Evolutionary conservation across 2,888 invertebrate species (phyloP), one percentile per base, ranked within the genome.

Genomic region (Pterobdella sp.): DNA sequence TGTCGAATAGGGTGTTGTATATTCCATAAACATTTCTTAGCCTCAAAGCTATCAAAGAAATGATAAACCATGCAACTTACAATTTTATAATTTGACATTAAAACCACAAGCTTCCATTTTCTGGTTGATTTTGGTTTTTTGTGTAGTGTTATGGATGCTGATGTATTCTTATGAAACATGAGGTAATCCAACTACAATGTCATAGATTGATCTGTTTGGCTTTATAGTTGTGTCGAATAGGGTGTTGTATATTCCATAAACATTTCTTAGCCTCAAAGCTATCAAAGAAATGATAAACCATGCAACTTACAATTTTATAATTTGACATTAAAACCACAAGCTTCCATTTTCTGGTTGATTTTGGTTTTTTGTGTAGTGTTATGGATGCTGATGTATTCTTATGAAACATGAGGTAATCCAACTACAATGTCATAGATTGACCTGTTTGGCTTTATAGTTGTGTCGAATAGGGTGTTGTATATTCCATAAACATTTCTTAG

Each of bases 61-160:
- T 79, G 79, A 77, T 37, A 80, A 78, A 79, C 80, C 79, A 80
- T 80, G 77, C 78, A 78, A 78, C 76, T 76, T 76, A 80, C 78
- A 80, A 31, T 42, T 42, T 42, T 42, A 42, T 22, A 14, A 14
- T 14, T 42, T 42, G 49, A 42, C 49, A 42, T 42, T 42, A 22
- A 42, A 42, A 42, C 49, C 49, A 42, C 7, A 7, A 14, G 49
- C 7, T 42, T 7, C 49, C 22, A 42, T 14, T 7, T 42, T 42
- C 49, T 42, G 49, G 49, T 22, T 14, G 7, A 7, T 42, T 42
- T 42, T 42, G 49, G 49, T 42, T 42, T 42, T 22, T 42, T 14
- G 10, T 42, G 49, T 42, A 22, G 49, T 42, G 49, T 22, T 22
- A 42, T 14, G 49, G 49, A 42, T 42, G 22, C 49, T 42, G 49